phyloP scores from a whole-genome alignment of 2,888 invertebrate species.

The Macrostomum cliftonense region DNA sequence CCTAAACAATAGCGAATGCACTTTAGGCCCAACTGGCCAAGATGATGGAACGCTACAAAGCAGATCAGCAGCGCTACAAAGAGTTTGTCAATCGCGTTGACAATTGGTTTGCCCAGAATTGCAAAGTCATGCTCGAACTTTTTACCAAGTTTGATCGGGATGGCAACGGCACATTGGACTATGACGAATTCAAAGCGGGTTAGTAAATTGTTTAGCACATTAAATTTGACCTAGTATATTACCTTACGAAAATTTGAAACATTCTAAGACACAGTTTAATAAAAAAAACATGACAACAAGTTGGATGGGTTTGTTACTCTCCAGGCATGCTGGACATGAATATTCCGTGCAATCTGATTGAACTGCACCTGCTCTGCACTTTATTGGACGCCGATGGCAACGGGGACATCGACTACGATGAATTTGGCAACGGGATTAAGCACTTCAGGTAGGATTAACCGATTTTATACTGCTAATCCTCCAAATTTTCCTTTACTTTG shows the following conservation, averaged over 20 bases:
- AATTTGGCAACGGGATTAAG: slow-evolving; percentile 22
- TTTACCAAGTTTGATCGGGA: slow-evolving; percentile 23
- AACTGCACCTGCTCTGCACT: slow-evolving; percentile 26
- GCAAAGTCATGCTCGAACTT: slow-evolving; percentile 18
- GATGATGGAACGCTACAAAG: slow-evolving; percentile 8
- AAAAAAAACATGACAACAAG: too few relatives aligned
- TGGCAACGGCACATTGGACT: slow-evolving; percentile 22
- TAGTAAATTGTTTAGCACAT: neutral
- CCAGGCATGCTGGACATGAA: slow-evolving; percentile 26
- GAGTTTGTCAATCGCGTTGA: slow-evolving; percentile 25
- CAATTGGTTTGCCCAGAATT: slow-evolving; percentile 22
- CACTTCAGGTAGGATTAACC: slow-evolving; percentile 22
- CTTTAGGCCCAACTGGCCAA: slow-evolving; percentile 8
- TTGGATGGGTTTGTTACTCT: too few relatives aligned
- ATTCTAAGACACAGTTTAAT: too few relatives aligned
- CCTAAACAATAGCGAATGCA: too few relatives aligned
- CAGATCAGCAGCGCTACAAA: slow-evolving; percentile 11
- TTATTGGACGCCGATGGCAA: slow-evolving; percentile 25
- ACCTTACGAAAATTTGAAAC: too few relatives aligned
- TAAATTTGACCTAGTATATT: neutral
- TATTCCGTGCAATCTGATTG: slow-evolving; percentile 22
- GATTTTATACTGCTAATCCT: too few relatives aligned
- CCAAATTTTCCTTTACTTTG: too few relatives aligned
- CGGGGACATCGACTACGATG: slow-evolving; percentile 25
- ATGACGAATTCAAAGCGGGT: slow-evolving; percentile 32